Percentiles rank a stretch among this genome's conserved stretches.
These are phyloP conservation scores for Cylloceria caligata DNA, from an alignment of 2,888 invertebrate species.

Conservation along the genomic window DNA sequence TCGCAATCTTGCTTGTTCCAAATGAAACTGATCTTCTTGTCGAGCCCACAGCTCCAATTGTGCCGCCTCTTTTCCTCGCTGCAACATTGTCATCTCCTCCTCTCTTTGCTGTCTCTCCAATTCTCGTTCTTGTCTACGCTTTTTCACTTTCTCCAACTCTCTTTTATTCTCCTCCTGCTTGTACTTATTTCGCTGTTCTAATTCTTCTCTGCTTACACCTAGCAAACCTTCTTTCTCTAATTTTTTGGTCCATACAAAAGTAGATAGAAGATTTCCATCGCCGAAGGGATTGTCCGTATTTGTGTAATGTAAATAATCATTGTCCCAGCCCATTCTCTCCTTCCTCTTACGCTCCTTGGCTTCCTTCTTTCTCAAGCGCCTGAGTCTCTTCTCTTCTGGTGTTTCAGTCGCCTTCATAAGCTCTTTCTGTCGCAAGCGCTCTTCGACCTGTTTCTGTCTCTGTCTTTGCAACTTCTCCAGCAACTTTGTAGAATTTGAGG, in stretches of 20 bases:
- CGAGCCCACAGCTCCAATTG: conserved; percentile 97
- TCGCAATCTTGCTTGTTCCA: conserved; percentile 97
- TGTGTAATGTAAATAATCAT: conserved; percentile 98
- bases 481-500: conserved; percentile 88
- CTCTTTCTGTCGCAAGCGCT: conserved; percentile 90
- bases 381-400: conserved; percentile 95
- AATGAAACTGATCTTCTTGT: conserved; percentile 98
- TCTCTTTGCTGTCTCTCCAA: conserved; percentile 93
- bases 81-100: conserved; percentile 93
- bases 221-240: conserved; percentile 96
- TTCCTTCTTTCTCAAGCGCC: conserved; percentile 95
- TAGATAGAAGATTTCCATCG: conserved; percentile 96
- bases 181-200: conserved; percentile 92
- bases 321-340: conserved; percentile 98
- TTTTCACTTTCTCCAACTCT: conserved; percentile 97
- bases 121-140: conserved; percentile 95
- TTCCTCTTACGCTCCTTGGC: conserved; percentile 94
- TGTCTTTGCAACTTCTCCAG: conserved; percentile 91
- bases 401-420: conserved; percentile 95
- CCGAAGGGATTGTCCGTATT: conserved; percentile 99
- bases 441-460: conserved; percentile 88
- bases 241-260: conserved; percentile 99
- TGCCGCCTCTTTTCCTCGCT: conserved; percentile 95
- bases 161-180: conserved; percentile 96
- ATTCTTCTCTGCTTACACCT: conserved; percentile 90